These are phyloP conservation scores for Anguilla obscura DNA, from an alignment of 2,797 vertebrate species.

Conservation along the genomic window DNA sequence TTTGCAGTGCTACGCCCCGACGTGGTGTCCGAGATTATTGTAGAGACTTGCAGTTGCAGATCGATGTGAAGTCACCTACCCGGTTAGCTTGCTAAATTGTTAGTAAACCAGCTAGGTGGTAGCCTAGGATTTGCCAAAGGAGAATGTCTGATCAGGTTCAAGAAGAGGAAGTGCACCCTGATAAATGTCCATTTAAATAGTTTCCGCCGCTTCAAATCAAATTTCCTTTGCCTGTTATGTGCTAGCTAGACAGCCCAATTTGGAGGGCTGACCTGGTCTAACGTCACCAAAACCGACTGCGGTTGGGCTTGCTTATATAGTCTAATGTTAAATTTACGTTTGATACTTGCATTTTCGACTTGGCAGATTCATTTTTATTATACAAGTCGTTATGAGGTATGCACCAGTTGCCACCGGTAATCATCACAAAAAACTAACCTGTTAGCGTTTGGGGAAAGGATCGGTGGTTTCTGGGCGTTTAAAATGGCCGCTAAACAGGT, in stretches of 20 bases:
- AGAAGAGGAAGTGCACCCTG: neutral
- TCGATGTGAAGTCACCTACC: neutral
- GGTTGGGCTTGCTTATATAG: neutral
- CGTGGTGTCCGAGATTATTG: neutral
- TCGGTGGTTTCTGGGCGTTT: neutral
- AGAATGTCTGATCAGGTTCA: neutral
- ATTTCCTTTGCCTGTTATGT: neutral
- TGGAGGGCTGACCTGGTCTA: neutral
- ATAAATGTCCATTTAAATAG: neutral
- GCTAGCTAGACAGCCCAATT: neutral
- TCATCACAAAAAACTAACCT: neutral
- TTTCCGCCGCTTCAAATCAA: neutral
- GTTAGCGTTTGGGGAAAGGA: neutral
- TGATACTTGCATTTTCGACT: neutral
- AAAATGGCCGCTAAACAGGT: neutral
- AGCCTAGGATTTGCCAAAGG: neutral
- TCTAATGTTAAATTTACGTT: neutral
- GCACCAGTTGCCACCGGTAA: neutral
- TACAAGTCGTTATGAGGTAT: neutral
- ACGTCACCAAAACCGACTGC: neutral
- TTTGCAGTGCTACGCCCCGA: neutral
- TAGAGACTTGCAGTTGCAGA: neutral
- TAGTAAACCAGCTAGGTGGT: neutral
- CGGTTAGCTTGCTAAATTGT: neutral
- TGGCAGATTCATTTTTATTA: neutral